phyloP scores from a whole-genome alignment of 2,888 invertebrate genomes.

The Miltochrista miniata region DNA sequence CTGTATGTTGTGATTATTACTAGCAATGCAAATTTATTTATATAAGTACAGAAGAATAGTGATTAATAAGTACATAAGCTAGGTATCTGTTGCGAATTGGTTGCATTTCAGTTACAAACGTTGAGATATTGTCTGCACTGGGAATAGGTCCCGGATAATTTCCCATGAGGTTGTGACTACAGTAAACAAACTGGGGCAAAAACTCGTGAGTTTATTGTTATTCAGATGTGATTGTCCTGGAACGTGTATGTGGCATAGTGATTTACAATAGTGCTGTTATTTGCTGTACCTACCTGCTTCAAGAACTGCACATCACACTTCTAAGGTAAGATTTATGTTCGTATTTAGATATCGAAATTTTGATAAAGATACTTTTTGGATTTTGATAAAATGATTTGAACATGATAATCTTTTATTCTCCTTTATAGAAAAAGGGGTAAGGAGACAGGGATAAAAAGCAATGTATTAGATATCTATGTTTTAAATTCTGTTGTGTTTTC shows the following conservation, averaged over 20 bases:
- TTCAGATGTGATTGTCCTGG: conserved; percentile 60
- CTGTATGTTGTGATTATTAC: conserved; percentile 73
- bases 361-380: too few relatives aligned
- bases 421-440: too few relatives aligned
- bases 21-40: conserved; percentile 62
- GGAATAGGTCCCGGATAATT: conserved; percentile 61
- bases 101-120: conserved; percentile 54
- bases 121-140: conserved; percentile 59
- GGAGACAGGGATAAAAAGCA: too few relatives aligned
- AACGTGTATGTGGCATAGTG: conserved; percentile 46
- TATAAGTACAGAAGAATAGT: conserved; percentile 48
- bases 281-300: conserved; percentile 47
- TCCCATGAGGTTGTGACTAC: conserved; percentile 77
- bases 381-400: too few relatives aligned
- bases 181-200: conserved; percentile 64
- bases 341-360: too few relatives aligned
- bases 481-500: too few relatives aligned
- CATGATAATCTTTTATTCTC: too few relatives aligned
- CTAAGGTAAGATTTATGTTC: conserved; percentile 38
- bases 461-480: too few relatives aligned
- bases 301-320: conserved; percentile 20
- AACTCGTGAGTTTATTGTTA: conserved; percentile 60
- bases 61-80: conserved; percentile 52
- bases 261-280: conserved; percentile 39
- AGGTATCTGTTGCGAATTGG: conserved; percentile 47